These are phyloP conservation scores for Echiichthys vipera DNA, from an alignment of 2,797 vertebrate species.

Conservation along the genomic window DNA sequence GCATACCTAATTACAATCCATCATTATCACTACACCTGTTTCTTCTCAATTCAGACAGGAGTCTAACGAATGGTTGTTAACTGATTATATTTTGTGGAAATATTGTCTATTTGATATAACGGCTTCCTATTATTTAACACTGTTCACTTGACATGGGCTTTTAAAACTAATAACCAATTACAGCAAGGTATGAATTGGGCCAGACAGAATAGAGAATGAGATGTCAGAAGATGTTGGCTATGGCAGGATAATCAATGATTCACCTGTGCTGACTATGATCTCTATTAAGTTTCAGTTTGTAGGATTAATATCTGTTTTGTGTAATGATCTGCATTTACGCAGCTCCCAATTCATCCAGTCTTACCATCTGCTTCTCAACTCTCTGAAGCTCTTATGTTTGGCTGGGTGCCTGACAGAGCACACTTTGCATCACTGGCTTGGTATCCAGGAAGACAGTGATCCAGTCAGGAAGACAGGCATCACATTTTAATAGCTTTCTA, in stretches of 20 bases:
- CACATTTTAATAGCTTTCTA: conserved; percentile 33
- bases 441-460: conserved; percentile 23
- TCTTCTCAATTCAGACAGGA: conserved; percentile 64
- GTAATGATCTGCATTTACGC: conserved; percentile 29
- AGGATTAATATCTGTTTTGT: conserved; percentile 20
- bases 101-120: conserved; percentile 55
- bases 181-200: conserved; percentile 23
- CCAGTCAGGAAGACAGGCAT: conserved; percentile 28
- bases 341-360: conserved; percentile 22
- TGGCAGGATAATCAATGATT: conserved; percentile 41
- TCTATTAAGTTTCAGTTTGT: conserved; percentile 3
- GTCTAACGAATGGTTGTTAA: conserved; percentile 52
- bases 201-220: conserved; percentile 14
- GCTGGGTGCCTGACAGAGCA: conserved; percentile 32
- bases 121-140: conserved; percentile 45
- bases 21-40: conserved; percentile 65
- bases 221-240: conserved; percentile 1
- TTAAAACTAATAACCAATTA: conserved; percentile 57
- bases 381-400: conserved; percentile 33
- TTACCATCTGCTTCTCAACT: conserved; percentile 41
- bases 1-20: conserved; percentile 66
- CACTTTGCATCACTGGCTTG: background rate
- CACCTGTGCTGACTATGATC: conserved; percentile 11
- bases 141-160: conserved; percentile 51
- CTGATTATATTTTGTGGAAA: conserved; percentile 62